phyloP scores from a whole-genome alignment of 2,113 vertebrate species.

The Potamarius usumacintae region DNA sequence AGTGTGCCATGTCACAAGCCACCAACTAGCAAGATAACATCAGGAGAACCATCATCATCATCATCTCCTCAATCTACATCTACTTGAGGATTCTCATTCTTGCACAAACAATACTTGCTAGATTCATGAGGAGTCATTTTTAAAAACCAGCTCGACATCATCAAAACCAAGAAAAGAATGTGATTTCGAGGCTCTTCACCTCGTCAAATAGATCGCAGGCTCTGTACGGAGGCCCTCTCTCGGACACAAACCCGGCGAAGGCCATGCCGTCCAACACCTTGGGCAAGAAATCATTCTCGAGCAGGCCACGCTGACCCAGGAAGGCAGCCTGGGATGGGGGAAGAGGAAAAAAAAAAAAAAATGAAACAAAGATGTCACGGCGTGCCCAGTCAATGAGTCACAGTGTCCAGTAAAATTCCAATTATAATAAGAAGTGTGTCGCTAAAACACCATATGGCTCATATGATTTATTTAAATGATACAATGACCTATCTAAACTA shows the following conservation, averaged over 20 bases:
- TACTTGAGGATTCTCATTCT: neutral
- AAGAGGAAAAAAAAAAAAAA: neutral
- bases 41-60: constrained; percentile 32
- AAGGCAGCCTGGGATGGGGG: constrained; percentile 86
- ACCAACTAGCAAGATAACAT: constrained; percentile 80
- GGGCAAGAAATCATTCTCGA: constrained; percentile 95
- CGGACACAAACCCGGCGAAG: constrained; percentile 96
- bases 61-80: neutral
- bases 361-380: constrained; percentile 51
- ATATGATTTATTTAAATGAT: constrained; percentile 2
- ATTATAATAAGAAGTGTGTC: neutral
- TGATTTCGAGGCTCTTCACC: constrained; percentile 68
- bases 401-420: constrained; percentile 29
- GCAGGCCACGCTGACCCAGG: constrained; percentile 91
- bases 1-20: constrained; percentile 87
- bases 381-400: neutral
- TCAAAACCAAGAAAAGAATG: neutral
- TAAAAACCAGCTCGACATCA: too few relatives aligned
- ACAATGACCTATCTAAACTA: constrained; percentile 26
- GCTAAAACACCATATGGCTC: neutral
- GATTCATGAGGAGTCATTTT: too few relatives aligned
- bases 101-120: neutral
- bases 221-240: constrained; percentile 93
- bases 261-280: constrained; percentile 98
- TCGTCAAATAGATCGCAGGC: constrained; percentile 97